These are phyloP conservation scores for Caretta caretta DNA, from an alignment of 2,113 vertebrate genomes.

Conservation along the genomic window DNA sequence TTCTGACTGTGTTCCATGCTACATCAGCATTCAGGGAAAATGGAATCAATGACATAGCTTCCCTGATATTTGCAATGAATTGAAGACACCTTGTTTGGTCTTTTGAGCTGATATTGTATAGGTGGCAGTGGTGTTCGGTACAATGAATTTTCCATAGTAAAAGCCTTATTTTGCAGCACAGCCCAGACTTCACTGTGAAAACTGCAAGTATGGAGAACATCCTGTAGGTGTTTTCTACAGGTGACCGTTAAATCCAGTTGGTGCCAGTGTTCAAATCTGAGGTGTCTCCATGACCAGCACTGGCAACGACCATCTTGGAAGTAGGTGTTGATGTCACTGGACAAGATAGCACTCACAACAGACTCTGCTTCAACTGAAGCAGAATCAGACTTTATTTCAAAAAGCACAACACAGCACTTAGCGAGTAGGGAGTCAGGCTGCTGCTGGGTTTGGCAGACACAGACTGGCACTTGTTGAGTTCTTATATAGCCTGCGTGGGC, in stretches of 20 bases:
- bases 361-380: neutral
- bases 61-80: neutral
- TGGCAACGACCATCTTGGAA: neutral
- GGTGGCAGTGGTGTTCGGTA: neutral
- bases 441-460: neutral
- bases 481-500: neutral
- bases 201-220: neutral
- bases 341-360: neutral
- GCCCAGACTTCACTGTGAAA: neutral
- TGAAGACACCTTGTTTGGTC: neutral
- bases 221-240: neutral
- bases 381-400: neutral
- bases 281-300: neutral
- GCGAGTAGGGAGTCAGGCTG: neutral
- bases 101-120: neutral
- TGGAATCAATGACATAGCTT: too few species aligned
- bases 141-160: neutral
- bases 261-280: neutral
- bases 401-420: neutral
- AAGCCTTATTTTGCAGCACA: neutral
- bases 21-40: too few species aligned
- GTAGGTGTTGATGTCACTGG: neutral
- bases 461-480: neutral
- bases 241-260: neutral
- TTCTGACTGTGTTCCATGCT: too few species aligned